Evolutionary conservation across 2,113 vertebrate genomes (phyloP), one percentile per base, ranked within the genome.

Genomic region (Phrynosoma platyrhinos): DNA sequence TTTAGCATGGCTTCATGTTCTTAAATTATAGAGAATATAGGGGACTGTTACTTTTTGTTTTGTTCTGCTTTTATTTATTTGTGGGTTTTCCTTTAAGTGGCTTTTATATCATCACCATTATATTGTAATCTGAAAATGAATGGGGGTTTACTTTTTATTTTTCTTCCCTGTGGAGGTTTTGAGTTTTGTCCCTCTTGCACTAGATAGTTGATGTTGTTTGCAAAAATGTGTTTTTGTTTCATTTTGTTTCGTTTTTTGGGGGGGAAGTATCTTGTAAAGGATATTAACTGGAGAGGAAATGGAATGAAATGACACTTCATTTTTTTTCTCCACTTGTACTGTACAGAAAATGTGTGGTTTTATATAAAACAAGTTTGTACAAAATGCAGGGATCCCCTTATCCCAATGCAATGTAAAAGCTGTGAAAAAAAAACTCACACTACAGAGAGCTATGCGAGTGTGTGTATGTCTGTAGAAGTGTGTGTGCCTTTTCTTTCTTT

Each of bases 1-100:
- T 92, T 93, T 96, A 95, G 93, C 95, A 96, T 95, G 94, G 90
- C 95, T 95, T 96, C 92, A 95, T 97, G 95, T 95, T 93, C 94
- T 96, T 97, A 97, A 97, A 94, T 97, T 97, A 97, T 97, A 90
- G 95, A 95, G 84, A 96, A 89, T 96, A 95, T 95, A 93, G 97
- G 97, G 95, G 96, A 96, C 96, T 97, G 97, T 97, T 97, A 96
- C 94, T 94, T 96, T 96, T 72, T 66, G 16, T 40, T 62, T 77
- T 74, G 52, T 72, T 87, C 94, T 93, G 88, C 89, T 96, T 96
- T 94, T 95, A 94, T 97, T 97, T 97, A 97, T 97, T 97, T 96
- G 94, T 90, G 93, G 78, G 93, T 81, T 94, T 93, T 92, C 93
- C 95, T 20, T 76, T 78, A 36, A 36, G 93, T 86, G 91, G 89